Percentiles rank a stretch among this genome's conserved stretches.
Evolutionary conservation across 2,888 invertebrate species (phyloP).

Genomic region (Philereme transversata): DNA sequence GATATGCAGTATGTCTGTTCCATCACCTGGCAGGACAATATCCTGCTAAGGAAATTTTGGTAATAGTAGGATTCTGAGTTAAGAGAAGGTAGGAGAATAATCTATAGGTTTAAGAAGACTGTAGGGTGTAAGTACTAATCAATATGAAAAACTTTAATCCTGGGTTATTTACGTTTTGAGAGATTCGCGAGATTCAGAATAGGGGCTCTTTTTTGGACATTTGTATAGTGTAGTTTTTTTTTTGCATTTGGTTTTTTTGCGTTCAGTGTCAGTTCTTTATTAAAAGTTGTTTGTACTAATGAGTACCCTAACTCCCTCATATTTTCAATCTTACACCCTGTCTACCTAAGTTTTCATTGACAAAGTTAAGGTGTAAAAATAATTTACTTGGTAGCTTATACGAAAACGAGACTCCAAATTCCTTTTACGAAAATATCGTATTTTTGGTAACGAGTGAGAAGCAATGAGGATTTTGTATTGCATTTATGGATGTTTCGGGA

Average conservation of each 20-base stretch:
- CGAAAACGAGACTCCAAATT: constrained; percentile 15
- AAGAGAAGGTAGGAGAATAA: not conserved
- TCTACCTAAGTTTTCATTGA: constrained; percentile 21
- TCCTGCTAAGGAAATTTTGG: not conserved
- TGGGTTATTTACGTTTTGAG: not conserved
- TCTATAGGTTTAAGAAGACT: too few species aligned
- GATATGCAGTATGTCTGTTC: constrained; percentile 12
- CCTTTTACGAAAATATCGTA: not conserved
- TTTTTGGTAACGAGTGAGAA: not conserved
- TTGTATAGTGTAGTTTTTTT: too few species aligned
- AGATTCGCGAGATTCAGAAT: too few species aligned
- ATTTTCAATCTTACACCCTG: too few species aligned
- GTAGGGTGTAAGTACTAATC: too few species aligned
- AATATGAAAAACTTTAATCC: not conserved
- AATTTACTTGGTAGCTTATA: constrained; percentile 35
- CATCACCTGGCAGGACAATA: too few species aligned
- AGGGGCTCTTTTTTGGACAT: too few species aligned
- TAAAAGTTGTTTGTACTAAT: too few species aligned
- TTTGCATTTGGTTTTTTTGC: too few species aligned
- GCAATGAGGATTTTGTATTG: constrained; percentile 17
- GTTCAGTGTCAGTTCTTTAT: too few species aligned
- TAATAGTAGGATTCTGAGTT: constrained; percentile 12
- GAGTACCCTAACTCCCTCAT: too few species aligned
- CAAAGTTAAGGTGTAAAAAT: constrained; percentile 20
- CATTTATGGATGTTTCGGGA: constrained; percentile 22